Evolutionary conservation across 1,140 invertebrate genomes (phyloP), one percentile per base, ranked within the genome.

Genomic region (Leptinotarsa defecta): DNA sequence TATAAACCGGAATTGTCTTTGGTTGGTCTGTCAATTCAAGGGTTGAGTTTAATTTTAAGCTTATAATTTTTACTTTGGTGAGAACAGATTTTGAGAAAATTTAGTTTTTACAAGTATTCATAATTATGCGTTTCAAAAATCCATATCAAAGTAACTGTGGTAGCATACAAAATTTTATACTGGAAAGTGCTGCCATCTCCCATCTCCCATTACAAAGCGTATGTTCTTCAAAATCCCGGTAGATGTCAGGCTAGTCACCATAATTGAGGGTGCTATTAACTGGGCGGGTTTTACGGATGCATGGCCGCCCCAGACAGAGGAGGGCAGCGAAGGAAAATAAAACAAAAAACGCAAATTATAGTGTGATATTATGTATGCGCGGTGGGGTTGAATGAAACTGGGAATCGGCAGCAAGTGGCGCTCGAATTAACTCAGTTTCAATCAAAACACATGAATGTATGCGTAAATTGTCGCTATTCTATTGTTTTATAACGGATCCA

Each of bases 221-320:
- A 34, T 11, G 2, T 74, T 74, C 0, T 27, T 4, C 27, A 17
- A 6, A 13, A 6, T 15, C 70, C 62, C 72, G 75, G 24, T 71
- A 82, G 84, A 84, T 82, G 81, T 72, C 81, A 70, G 68, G 70
- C 64, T 57, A 19, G 63, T 78, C 76, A 73, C 67, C 61, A 82
- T 82, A 84, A 84, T 84, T 82, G 81, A 83, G 85, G 84, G 84
- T 85, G 84, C 83, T 82, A 86, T 86, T 86, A 86, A 83, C 83
- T 86, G 85, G 85, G 85, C 85, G 85, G 85, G 82, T 84, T 84
- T 84, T 84, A 83, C 81, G 83, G 82, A 84, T 84, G 81, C 85
- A 86, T 86, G 85, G 85, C 85, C 84, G 85, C 82, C 82, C 83
- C 84, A 82, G 71, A 82, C 77, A 84, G 85, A 86, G 83, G 82